phyloP scores from a whole-genome alignment of 2,797 vertebrate species.

The Melanogrammus aeglefinus region DNA sequence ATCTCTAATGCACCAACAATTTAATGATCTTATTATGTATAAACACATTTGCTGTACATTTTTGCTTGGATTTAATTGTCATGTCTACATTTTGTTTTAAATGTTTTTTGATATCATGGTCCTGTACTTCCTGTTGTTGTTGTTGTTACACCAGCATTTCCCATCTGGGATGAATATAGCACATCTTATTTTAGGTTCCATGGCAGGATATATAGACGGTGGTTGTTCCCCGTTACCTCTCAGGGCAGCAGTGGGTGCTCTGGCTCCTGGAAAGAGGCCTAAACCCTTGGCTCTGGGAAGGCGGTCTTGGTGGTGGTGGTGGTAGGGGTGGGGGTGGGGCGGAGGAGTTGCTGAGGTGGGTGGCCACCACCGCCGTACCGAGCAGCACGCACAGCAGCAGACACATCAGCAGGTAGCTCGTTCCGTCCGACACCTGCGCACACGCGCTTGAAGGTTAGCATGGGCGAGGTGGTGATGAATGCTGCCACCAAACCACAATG shows the following conservation, averaged over 20 bases:
- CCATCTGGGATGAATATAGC: not conserved
- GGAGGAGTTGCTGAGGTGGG: slow-evolving; percentile 73
- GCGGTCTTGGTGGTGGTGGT: slow-evolving; percentile 67
- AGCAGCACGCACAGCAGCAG: slow-evolving; percentile 82
- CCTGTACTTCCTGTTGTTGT: not conserved
- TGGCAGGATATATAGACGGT: not conserved
- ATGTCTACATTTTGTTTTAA: too few relatives aligned
- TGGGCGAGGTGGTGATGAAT: not conserved
- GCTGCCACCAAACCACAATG: too few relatives aligned
- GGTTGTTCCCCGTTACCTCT: slow-evolving; percentile 74
- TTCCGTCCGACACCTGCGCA: slow-evolving; percentile 85
- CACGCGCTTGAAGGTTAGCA: not conserved
- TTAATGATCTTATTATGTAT: not conserved
- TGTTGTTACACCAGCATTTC: not conserved
- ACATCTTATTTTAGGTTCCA: not conserved
- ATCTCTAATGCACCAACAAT: too few relatives aligned
- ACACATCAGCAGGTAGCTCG: slow-evolving; percentile 86
- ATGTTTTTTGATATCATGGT: too few relatives aligned
- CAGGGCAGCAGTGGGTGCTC: slow-evolving; percentile 83
- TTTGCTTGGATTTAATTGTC: too few relatives aligned
- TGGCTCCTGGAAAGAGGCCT: slow-evolving; percentile 72
- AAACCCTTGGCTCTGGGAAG: slow-evolving; percentile 40
- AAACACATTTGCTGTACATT: not conserved
- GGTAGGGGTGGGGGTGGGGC: slow-evolving; percentile 19
- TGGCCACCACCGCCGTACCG: slow-evolving; percentile 80